Evolutionary conservation across 2,888 invertebrate species (phyloP).

Genomic region (Sceliomorpha sp.): DNA sequence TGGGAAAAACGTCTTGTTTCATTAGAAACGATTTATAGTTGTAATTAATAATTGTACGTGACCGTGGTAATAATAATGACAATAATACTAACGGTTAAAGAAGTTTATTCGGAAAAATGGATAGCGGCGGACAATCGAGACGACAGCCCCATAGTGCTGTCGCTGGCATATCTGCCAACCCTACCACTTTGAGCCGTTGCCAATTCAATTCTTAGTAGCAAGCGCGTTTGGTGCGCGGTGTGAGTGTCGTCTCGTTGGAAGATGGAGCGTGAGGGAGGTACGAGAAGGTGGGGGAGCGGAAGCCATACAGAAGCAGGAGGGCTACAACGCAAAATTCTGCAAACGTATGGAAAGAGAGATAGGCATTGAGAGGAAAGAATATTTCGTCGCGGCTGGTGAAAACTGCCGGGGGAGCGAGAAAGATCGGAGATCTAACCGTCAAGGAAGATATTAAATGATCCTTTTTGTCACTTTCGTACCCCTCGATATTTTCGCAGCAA

Average conservation of each 20-base stretch:
- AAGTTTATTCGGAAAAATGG: slow-evolving; percentile 29
- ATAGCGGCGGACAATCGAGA: slow-evolving; percentile 32
- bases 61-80: slow-evolving; percentile 4
- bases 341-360: slow-evolving; percentile 33
- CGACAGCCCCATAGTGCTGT: slow-evolving; percentile 35
- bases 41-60: slow-evolving; percentile 14
- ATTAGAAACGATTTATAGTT: no score
- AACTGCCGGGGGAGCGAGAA: no score
- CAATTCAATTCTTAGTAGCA: slow-evolving; percentile 56
- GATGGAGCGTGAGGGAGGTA: no score
- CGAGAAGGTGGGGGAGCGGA: no score
- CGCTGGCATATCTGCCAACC: slow-evolving; percentile 42
- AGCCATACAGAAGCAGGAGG: slow-evolving; percentile 44
- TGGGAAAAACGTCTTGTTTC: no score
- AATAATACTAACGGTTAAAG: slow-evolving; percentile 26
- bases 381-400: slow-evolving; percentile 20
- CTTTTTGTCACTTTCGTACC: no score
- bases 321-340: slow-evolving; percentile 51
- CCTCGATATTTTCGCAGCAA: no score
- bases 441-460: no score
- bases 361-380: slow-evolving; percentile 11
- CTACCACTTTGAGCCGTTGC: slow-evolving; percentile 52
- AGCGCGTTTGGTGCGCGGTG: slow-evolving; percentile 36
- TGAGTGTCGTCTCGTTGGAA: slow-evolving; percentile 42
- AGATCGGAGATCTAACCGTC: no score